phyloP scores from a whole-genome alignment of 1,140 invertebrate species.

The Dinoponera quadriceps region DNA sequence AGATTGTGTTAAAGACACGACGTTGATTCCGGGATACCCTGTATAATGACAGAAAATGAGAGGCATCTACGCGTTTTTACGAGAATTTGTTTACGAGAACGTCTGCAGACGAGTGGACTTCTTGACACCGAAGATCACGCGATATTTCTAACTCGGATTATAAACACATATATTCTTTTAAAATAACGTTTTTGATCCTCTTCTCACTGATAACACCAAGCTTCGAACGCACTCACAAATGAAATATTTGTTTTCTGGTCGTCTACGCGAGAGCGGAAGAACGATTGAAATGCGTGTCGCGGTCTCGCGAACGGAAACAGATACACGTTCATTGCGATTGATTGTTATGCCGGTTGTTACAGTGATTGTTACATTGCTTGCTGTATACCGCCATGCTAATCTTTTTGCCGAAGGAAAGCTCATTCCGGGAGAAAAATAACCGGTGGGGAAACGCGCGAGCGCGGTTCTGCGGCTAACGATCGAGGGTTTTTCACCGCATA shows the following conservation, averaged over 20 bases:
- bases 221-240: not conserved
- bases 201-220: no score
- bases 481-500: constrained; percentile 1
- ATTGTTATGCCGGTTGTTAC: not conserved
- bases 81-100: no score
- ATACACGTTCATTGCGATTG: not conserved
- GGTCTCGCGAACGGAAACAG: not conserved
- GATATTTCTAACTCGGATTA: no score
- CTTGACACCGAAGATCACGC: no score
- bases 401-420: not conserved
- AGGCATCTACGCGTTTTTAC: no score
- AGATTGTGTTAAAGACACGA: no score
- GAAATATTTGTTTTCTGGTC: not conserved
- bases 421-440: not conserved
- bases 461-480: not conserved
- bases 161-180: no score
- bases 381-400: not conserved
- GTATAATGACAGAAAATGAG: no score
- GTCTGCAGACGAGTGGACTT: no score
- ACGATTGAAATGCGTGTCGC: not conserved
- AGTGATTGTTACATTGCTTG: not conserved
- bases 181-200: no score
- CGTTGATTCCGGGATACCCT: no score
- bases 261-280: not conserved
- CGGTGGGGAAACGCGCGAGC: not conserved